Conservation (phyloP, 2,797 vertebrate species). For the Thunnus albacares region DNA sequence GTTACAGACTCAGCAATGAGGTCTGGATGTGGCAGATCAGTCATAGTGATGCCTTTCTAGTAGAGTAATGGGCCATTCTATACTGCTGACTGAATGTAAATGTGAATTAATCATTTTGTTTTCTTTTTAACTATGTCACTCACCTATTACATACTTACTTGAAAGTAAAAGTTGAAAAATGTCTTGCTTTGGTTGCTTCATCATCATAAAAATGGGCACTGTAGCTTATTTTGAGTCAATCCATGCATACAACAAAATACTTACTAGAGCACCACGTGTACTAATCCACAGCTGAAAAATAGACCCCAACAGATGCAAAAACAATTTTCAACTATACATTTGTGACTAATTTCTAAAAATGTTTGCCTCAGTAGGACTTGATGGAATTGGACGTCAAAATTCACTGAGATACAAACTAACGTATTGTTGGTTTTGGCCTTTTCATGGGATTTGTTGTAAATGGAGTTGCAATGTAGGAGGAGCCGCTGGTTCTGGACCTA, state of each 20-base stretch:
- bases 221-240: too few relatives aligned
- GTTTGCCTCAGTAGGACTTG: too few relatives aligned
- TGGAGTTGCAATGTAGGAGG: too few relatives aligned
- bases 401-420: too few relatives aligned
- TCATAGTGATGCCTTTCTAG: not conserved
- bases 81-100: not conserved
- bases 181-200: not conserved
- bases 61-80: not conserved
- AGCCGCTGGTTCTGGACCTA: too few relatives aligned
- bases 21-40: not conserved
- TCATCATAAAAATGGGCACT: not conserved
- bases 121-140: conserved; percentile 2
- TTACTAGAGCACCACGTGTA: too few relatives aligned
- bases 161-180: not conserved
- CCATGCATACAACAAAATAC: too few relatives aligned
- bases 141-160: not conserved
- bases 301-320: too few relatives aligned
- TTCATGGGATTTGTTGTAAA: not conserved
- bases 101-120: not conserved
- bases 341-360: too few relatives aligned
- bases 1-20: not conserved
- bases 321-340: too few relatives aligned
- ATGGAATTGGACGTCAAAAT: too few relatives aligned
- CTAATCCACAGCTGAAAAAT: too few relatives aligned
- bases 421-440: not conserved